Percentiles rank a stretch among this genome's conserved stretches.
phyloP scores from a whole-genome alignment of 37 sponge, comb jelly and placozoan species.

The Beroe ovata region DNA sequence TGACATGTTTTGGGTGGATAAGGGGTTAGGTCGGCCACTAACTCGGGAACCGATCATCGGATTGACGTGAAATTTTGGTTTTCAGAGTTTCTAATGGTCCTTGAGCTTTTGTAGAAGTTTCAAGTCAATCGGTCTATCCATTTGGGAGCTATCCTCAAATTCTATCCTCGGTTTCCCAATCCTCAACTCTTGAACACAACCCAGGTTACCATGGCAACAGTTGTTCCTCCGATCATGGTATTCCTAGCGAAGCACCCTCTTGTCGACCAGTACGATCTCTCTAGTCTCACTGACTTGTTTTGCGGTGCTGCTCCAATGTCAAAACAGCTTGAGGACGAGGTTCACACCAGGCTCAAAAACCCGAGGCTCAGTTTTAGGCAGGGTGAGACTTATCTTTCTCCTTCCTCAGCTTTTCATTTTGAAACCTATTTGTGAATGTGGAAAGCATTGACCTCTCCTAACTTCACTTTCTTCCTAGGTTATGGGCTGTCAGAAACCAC shows the following conservation, averaged over 20 bases:
- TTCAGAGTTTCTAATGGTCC: too few relatives aligned
- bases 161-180: constrained; percentile 78
- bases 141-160: constrained; percentile 77
- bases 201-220: constrained; percentile 49
- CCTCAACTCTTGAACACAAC: constrained; percentile 77
- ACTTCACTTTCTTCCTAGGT: too few relatives aligned
- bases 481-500: constrained; percentile 87
- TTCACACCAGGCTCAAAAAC: constrained; percentile 20
- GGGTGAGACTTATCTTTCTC: too few relatives aligned
- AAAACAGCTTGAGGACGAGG: constrained; percentile 71
- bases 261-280: constrained; percentile 81
- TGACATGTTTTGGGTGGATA: too few relatives aligned
- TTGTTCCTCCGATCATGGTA: constrained; percentile 81
- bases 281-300: constrained; percentile 70
- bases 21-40: too few relatives aligned
- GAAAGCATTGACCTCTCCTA: too few relatives aligned
- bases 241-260: constrained; percentile 83
- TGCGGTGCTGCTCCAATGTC: constrained; percentile 85
- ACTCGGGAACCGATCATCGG: too few relatives aligned
- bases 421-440: too few relatives aligned
- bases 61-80: too few relatives aligned
- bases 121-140: too few relatives aligned
- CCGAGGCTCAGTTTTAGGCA: background rate
- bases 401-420: too few relatives aligned
- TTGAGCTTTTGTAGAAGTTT: too few relatives aligned